Base-by-base conservation (phyloP, 2,888 invertebrate species). In the Drosophila incognita region DNA sequence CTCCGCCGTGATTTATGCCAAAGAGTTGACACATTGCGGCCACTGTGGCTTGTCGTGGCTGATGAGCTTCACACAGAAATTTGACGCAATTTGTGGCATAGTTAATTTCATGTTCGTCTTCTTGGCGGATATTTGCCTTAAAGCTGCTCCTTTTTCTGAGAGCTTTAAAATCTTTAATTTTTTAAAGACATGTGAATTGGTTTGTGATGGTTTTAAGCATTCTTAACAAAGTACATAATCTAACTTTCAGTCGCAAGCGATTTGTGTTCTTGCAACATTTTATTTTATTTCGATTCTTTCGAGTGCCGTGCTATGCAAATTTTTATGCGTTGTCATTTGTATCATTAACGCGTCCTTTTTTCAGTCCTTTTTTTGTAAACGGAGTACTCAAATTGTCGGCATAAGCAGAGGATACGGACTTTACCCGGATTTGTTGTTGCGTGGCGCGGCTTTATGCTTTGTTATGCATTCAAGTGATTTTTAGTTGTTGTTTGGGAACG, bases 1-100 rank as follows among this genome's bases (percentile, higher is more conserved):
- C 59, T 68, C 54, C 60, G 64, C 49, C 57, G 62, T 83, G 83
- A 84, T 84, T 88, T 83, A 88, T 88, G 81, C 72, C 59, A 72
- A 86, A 81, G 83, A 83, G 89, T 89, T 84, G 74, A 62, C 65
- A 65, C 33, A 24, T 46, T 46, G 46, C 24, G 46, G 46, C 59
- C 59, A 15, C 56, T 57, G 57, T 56, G 46, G 59, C 54, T 35
- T 67, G 48, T 48, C 21, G 27, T 21, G 31, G 36, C 7, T 71
- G 63, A 61, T 68, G 72, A 56, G 49, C 42, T 10, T 51, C 33
- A 42, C 54, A 31, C 27, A 29, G 48, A 40, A 74, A 74, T 70
- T 66, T 61, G 62, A 75, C 52, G 64, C 54, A 52, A 49, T 53
- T 71, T 68, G 70, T 60, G 69, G 62, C 75, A 63, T 29, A 48